Evolutionary conservation across 1,140 invertebrate genomes (phyloP).

Genomic region (Nephotettix cincticeps): DNA sequence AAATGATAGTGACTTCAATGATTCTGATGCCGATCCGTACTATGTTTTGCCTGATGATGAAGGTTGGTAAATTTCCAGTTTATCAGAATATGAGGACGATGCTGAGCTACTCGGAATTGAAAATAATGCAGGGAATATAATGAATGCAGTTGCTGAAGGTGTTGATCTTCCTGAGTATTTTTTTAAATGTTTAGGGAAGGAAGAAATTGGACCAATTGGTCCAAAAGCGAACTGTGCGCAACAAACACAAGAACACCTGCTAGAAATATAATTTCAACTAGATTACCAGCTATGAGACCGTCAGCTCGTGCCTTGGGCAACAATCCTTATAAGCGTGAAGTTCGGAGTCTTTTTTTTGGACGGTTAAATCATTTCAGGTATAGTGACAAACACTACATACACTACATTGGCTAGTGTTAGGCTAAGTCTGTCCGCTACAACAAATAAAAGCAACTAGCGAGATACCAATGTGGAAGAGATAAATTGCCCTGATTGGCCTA

Average conservation of each 20-base stretch:
- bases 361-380: too few relatives aligned
- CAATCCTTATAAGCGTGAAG: conserved; percentile 2
- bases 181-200: not conserved
- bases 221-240: not conserved
- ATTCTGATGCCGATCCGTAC: too few relatives aligned
- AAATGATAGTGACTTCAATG: too few relatives aligned
- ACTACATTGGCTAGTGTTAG: too few relatives aligned
- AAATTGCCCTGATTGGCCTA: not conserved
- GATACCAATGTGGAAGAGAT: not conserved
- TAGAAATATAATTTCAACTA: not conserved
- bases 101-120: not conserved
- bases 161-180: not conserved
- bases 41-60: too few relatives aligned
- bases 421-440: too few relatives aligned
- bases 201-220: not conserved
- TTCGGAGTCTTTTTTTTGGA: not conserved
- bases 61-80: too few relatives aligned
- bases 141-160: too few relatives aligned
- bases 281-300: not conserved
- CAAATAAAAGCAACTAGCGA: not conserved
- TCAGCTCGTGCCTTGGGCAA: not conserved
- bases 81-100: not conserved
- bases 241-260: too few relatives aligned
- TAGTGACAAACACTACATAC: too few relatives aligned
- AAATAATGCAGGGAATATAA: too few relatives aligned